A percentile compares a stretch with the other conserved stretches of the same genome.
Evolutionary conservation across 2,113 vertebrate species (phyloP).

Genomic region (Cololabis saira): DNA sequence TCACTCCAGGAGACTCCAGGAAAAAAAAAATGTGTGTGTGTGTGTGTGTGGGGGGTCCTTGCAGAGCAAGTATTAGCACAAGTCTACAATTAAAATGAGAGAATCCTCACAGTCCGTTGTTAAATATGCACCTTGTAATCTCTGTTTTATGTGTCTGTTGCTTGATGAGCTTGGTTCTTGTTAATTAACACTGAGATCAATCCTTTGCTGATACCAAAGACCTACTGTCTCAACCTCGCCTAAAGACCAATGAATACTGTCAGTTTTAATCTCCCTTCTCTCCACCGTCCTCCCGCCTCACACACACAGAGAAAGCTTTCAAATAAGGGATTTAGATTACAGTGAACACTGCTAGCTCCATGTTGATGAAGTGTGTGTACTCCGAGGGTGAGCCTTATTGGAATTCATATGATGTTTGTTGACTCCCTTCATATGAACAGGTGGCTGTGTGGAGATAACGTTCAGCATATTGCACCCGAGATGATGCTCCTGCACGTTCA

Average conservation of each 20-base stretch:
- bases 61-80: neutral
- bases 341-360: constrained; percentile 54
- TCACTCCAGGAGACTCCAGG: neutral
- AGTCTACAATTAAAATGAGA: neutral
- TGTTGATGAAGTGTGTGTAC: constrained; percentile 64
- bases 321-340: constrained; percentile 77
- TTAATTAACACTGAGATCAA: constrained; percentile 63
- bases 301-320: constrained; percentile 43
- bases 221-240: constrained; percentile 54
- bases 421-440: constrained; percentile 77
- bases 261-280: constrained; percentile 63
- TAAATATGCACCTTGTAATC: neutral
- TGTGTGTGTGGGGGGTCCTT: too few species aligned
- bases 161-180: constrained; percentile 24
- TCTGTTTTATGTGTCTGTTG: constrained; percentile 39
- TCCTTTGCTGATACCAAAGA: constrained; percentile 30
- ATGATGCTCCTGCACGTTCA: constrained; percentile 26
- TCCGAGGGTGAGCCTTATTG: constrained; percentile 71
- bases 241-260: constrained; percentile 53
- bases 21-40: too few species aligned
- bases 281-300: constrained; percentile 26
- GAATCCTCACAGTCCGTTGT: neutral
- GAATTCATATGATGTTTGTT: constrained; percentile 76
- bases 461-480: constrained; percentile 48
- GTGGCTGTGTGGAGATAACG: constrained; percentile 79